Base-by-base conservation (phyloP, 2,113 vertebrate species). In the Oryzias woworae region DNA sequence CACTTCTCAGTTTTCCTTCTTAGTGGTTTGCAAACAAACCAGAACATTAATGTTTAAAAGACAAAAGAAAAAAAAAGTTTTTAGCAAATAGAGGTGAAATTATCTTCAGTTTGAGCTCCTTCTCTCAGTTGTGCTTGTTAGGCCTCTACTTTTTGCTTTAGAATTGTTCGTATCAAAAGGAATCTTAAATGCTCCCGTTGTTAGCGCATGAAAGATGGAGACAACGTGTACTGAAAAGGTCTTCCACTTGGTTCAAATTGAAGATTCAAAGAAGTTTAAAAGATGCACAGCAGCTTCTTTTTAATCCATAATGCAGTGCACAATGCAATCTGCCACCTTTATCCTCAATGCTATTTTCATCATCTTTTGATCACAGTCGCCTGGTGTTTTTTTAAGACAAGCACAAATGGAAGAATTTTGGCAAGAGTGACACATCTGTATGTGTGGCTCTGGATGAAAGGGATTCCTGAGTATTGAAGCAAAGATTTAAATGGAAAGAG, bases 341-440 rank as follows among this genome's bases (percentile, higher is more conserved):
- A 67, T 83, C 12, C 70, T 76, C 44, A 2, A 1, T 7, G 36
- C 82, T 86, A 80, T 85, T 88, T 85, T 73, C 62, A 63, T 70
- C 53, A 12, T 44, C 64, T 78, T 82, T 78, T 85, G 71, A 83
- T 88, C 73, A 78, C 47, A 68, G 64, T 47, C 23, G 75, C 62
- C 73, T 50, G 14, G 44, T 67, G 77, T 69, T 70, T 59, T 18
- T 16, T 16, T n/a, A 47, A 62, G 66, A 78, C 70, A 73, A 10
- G 24, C 54, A 56, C 31, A 1, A 7, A 24, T 44, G 31, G 49
- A 58, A 24, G 60, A 71, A 58, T 68, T 80, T 78, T 44, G 46
- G 64, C 68, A 59, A 62, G 66, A 79, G 10, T 68, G 77, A 80
- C 78, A 73, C 12, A 3, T 46, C 46, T 28, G 41, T 26, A 56